Percentiles rank a stretch among this genome's conserved stretches.
Evolutionary conservation across 2,113 vertebrate species (phyloP).

Genomic region (Trichechus manatus): DNA sequence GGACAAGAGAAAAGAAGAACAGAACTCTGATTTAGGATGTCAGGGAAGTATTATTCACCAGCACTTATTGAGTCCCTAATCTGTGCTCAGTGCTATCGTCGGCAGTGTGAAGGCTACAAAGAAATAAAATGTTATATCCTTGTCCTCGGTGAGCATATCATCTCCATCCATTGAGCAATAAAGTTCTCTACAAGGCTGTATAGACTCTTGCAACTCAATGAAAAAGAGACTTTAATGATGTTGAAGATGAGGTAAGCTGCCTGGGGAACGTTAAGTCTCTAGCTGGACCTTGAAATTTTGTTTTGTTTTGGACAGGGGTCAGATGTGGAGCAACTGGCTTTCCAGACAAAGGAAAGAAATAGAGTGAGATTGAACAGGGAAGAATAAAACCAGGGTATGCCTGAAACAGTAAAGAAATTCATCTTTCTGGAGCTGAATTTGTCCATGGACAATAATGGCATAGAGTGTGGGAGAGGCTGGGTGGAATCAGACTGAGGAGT

Average conservation of each 20-base stretch:
- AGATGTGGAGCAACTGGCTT: neutral
- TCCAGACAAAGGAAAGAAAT: neutral
- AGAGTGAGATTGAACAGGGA: neutral
- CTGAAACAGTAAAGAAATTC: neutral
- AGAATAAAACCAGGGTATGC: neutral
- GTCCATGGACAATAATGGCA: neutral
- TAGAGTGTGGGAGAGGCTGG: neutral
- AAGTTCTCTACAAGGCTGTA: neutral
- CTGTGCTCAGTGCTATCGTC: neutral
- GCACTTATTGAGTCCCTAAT: neutral
- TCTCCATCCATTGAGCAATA: neutral
- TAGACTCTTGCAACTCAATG: neutral
- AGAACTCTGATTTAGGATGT: neutral
- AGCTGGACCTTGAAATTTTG: neutral
- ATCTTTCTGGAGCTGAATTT: neutral
- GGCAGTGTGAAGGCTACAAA: conserved; percentile 32
- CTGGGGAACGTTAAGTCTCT: neutral
- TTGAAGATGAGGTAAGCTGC: neutral
- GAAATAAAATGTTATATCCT: conserved; percentile 47
- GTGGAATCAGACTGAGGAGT: neutral
- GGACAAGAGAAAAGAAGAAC: neutral
- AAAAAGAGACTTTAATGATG: neutral
- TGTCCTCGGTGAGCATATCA: conserved; percentile 58
- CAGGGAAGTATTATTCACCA: neutral
- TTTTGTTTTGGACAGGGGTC: neutral